Percentiles rank a stretch among this genome's conserved stretches.
Evolutionary conservation across 2,113 vertebrate genomes (phyloP).

Genomic region (Salminus brasiliensis): DNA sequence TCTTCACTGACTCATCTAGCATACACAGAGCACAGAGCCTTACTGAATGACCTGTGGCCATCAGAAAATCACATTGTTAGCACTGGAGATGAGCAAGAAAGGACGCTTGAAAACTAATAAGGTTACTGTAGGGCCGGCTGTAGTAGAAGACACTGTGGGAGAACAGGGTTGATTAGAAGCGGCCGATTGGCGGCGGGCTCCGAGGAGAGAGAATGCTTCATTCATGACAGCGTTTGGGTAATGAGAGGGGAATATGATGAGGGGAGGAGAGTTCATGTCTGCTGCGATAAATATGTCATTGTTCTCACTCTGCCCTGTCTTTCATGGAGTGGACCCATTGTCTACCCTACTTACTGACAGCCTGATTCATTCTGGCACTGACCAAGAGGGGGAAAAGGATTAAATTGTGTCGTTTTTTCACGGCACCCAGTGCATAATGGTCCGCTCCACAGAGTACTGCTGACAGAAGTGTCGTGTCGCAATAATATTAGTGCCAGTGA

Average conservation of each 20-base stretch:
- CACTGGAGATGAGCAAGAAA: constrained; percentile 26
- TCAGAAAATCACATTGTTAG: not conserved
- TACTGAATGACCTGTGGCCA: not conserved
- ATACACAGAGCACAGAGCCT: not conserved
- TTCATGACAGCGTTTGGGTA: constrained; percentile 74
- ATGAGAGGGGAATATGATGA: constrained; percentile 63
- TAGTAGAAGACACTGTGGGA: constrained; percentile 58
- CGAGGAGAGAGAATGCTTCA: constrained; percentile 72
- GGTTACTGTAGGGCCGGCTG: not conserved
- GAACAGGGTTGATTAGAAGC: constrained; percentile 76
- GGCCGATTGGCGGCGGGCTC: constrained; percentile 69
- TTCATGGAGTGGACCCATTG: constrained; percentile 66
- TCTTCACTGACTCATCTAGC: constrained; percentile 15
- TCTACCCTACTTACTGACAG: constrained; percentile 53
- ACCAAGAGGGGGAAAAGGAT: constrained; percentile 57
- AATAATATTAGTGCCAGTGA: not conserved
- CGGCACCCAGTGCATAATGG: constrained; percentile 72
- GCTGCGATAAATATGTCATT: constrained; percentile 78
- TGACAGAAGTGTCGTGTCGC: constrained; percentile 49
- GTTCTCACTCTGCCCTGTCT: constrained; percentile 72
- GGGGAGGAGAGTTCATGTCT: constrained; percentile 69
- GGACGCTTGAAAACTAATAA: constrained; percentile 44
- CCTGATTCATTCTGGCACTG: constrained; percentile 65
- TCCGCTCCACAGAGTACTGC: constrained; percentile 71
- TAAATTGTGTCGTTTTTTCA: constrained; percentile 72